A percentile compares a stretch with the other conserved stretches of the same genome.
Evolutionary conservation across 92 coral and sea anemone genomes (phyloP).

Genomic region (Desmophyllum pertusum): DNA sequence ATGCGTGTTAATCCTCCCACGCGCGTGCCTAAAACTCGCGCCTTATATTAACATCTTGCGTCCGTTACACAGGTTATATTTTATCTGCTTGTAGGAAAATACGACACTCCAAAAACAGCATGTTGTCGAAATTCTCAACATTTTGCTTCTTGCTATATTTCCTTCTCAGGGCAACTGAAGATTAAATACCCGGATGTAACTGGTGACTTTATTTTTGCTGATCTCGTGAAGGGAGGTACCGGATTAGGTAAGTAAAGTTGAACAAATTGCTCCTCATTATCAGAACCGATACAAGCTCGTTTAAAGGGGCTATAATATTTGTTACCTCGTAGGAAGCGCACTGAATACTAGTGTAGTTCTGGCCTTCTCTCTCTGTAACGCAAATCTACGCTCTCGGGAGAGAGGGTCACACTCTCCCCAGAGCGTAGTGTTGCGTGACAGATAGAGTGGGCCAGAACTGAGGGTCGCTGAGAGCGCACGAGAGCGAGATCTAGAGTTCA

Average conservation of each 20-base stretch:
- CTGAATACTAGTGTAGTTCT: background rate
- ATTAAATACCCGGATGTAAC: slow-evolving; percentile 94
- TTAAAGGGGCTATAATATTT: background rate
- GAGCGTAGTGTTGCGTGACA: too few species aligned
- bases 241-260: slow-evolving; percentile 74
- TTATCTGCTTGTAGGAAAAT: too few species aligned
- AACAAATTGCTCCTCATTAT: background rate
- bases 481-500: too few species aligned
- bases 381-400: too few species aligned
- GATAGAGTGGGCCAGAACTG: too few species aligned
- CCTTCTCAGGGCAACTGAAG: slow-evolving; percentile 46
- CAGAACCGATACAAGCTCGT: background rate
- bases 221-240: slow-evolving; percentile 80
- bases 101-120: too few species aligned
- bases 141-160: background rate
- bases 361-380: too few species aligned
- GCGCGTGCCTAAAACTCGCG: too few species aligned
- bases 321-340: background rate
- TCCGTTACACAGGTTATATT: too few species aligned
- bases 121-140: background rate
- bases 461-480: too few species aligned
- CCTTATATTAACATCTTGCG: too few species aligned
- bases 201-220: slow-evolving; percentile 84
- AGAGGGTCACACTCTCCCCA: too few species aligned
- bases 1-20: background rate